Evolutionary conservation across 2,113 vertebrate species (phyloP).

Genomic region (Alethe diademata): DNA sequence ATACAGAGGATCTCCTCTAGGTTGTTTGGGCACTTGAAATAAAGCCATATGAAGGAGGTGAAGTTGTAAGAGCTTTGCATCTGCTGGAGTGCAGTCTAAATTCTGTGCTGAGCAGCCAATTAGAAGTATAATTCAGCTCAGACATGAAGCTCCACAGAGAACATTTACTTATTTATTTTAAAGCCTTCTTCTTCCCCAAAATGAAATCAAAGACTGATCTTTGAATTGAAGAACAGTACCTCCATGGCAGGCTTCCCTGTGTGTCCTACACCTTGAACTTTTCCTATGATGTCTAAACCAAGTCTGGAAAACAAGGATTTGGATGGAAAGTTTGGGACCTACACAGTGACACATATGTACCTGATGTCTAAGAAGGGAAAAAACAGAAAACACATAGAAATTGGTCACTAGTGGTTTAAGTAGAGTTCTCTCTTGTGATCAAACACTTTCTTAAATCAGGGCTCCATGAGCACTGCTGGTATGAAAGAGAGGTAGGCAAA

Average conservation of each 20-base stretch:
- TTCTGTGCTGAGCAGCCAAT: neutral
- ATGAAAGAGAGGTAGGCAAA: neutral
- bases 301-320: neutral
- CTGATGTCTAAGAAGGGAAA: neutral
- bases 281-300: neutral
- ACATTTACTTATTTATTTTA: neutral
- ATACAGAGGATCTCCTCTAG: neutral
- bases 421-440: neutral
- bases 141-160: neutral
- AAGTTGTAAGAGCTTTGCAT: neutral
- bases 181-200: neutral
- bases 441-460: neutral
- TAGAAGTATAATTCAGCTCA: neutral
- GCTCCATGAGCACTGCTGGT: neutral
- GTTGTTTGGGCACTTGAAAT: neutral
- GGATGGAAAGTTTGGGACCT: neutral
- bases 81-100: neutral
- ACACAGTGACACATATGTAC: rapidly evolving
- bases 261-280: neutral
- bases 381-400: neutral
- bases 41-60: neutral
- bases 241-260: neutral
- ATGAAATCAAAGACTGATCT: neutral
- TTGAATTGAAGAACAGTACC: neutral
- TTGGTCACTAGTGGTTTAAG: neutral